Evolutionary conservation across 2,797 vertebrate genomes (phyloP).

Genomic region (Sandelia bainsii): DNA sequence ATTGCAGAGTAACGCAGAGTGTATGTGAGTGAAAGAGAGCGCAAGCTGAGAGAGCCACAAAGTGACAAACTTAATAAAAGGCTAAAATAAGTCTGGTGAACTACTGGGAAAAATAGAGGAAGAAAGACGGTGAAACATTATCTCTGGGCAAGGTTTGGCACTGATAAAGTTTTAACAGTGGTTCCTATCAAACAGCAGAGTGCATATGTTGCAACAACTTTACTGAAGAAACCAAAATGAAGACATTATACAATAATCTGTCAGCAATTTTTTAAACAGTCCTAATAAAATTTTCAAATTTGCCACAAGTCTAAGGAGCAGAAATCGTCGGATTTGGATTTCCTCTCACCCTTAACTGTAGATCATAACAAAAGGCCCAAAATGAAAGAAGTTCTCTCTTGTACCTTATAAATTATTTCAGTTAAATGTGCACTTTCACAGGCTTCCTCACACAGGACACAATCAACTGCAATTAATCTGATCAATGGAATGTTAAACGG

Average conservation of each 20-base stretch:
- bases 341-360: background rate
- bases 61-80: slow-evolving; percentile 65
- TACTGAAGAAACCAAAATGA: slow-evolving; percentile 22
- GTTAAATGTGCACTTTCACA: slow-evolving; percentile 65
- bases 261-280: slow-evolving; percentile 10
- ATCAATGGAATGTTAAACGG: slow-evolving; percentile 84
- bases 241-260: slow-evolving; percentile 4
- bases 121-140: slow-evolving; percentile 70
- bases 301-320: background rate
- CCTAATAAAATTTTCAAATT: background rate
- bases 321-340: background rate
- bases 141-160: slow-evolving; percentile 60
- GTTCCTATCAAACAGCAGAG: slow-evolving; percentile 87
- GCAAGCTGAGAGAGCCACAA: slow-evolving; percentile 55
- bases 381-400: slow-evolving; percentile 1
- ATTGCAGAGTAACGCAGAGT: slow-evolving; percentile 62
- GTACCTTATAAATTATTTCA: slow-evolving; percentile 60
- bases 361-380: background rate
- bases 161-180: slow-evolving; percentile 76
- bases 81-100: slow-evolving; percentile 37
- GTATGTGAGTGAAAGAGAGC: slow-evolving; percentile 42
- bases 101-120: slow-evolving; percentile 29
- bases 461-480: slow-evolving; percentile 83
- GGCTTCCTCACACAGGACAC: slow-evolving; percentile 78
- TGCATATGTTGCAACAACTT: slow-evolving; percentile 40